Evolutionary conservation across 2,113 vertebrate species (phyloP).

Genomic region (Paradisaea rubra): DNA sequence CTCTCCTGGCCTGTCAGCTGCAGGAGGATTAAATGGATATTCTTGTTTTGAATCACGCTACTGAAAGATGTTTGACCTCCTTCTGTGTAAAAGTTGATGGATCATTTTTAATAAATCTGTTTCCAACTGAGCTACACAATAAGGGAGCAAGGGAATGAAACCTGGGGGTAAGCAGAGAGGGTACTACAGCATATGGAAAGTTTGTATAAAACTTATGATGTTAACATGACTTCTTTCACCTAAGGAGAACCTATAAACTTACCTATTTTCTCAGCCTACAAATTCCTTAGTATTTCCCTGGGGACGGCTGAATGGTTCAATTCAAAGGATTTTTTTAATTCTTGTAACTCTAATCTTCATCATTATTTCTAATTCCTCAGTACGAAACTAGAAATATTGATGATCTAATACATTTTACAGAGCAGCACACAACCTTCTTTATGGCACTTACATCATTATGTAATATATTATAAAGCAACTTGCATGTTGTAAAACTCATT

Average conservation of each 20-base stretch:
- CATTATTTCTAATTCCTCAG: slow-evolving; percentile 78
- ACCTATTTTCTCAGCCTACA: slow-evolving; percentile 66
- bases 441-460: slow-evolving; percentile 73
- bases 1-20: background rate
- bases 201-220: slow-evolving; percentile 70
- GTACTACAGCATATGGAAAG: slow-evolving; percentile 59
- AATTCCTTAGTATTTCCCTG: slow-evolving; percentile 69
- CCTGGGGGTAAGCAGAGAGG: background rate
- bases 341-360: slow-evolving; percentile 75
- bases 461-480: slow-evolving; percentile 76
- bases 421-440: slow-evolving; percentile 68
- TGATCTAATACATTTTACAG: slow-evolving; percentile 76
- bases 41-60: slow-evolving; percentile 6
- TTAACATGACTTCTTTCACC: slow-evolving; percentile 73
- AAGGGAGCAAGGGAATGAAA: background rate
- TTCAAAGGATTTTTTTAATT: slow-evolving; percentile 75
- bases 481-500: slow-evolving; percentile 76
- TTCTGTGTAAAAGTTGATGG: slow-evolving; percentile 17
- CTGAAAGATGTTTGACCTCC: slow-evolving; percentile 36
- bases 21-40: slow-evolving; percentile 17
- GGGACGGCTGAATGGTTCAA: slow-evolving; percentile 65
- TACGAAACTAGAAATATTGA: slow-evolving; percentile 73
- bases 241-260: slow-evolving; percentile 69
- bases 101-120: slow-evolving; percentile 50
- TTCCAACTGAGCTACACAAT: slow-evolving; percentile 59